A percentile compares a stretch with the other conserved stretches of the same genome.
Conservation (phyloP, 2,888 invertebrate genomes). For the Mylabris sibirica region DNA sequence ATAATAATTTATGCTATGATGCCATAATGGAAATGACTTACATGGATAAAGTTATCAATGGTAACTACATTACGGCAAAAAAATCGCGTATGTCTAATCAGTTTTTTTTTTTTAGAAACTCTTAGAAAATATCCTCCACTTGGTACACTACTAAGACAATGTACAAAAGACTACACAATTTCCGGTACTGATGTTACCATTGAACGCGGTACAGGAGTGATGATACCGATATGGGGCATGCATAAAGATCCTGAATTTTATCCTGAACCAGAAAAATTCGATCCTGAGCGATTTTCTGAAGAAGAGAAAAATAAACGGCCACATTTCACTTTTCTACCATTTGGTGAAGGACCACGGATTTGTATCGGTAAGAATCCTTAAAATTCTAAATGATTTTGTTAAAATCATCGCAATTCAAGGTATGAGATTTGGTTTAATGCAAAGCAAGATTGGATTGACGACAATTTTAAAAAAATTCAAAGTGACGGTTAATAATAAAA, state of each 20-base stretch:
- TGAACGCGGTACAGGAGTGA: slow-evolving; percentile 50
- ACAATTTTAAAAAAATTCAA: slow-evolving; percentile 42
- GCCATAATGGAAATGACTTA: slow-evolving; percentile 39
- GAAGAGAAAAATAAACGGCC: slow-evolving; percentile 27
- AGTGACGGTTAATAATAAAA: slow-evolving; percentile 45
- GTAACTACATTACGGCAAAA: slow-evolving; percentile 20
- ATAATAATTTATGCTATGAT: slow-evolving; percentile 38
- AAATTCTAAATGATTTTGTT: slow-evolving; percentile 25
- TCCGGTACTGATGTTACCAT: slow-evolving; percentile 50
- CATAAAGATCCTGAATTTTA: slow-evolving; percentile 41
- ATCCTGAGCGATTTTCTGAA: slow-evolving; percentile 40
- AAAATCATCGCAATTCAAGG: slow-evolving; percentile 37
- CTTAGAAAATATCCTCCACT: slow-evolving; percentile 56
- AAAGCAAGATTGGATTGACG: slow-evolving; percentile 47
- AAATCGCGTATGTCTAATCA: not conserved
- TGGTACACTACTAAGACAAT: slow-evolving; percentile 39
- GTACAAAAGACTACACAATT: slow-evolving; percentile 46
- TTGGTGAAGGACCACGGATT: slow-evolving; percentile 54
- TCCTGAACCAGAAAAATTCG: slow-evolving; percentile 41
- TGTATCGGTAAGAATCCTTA: slow-evolving; percentile 49
- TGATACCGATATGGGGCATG: slow-evolving; percentile 46
- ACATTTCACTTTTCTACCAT: slow-evolving; percentile 45
- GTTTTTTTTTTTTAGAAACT: slow-evolving; percentile 50
- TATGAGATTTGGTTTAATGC: slow-evolving; percentile 50
- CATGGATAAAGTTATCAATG: slow-evolving; percentile 36